Base-by-base conservation (phyloP, 2,888 invertebrate genomes). In the Drosophila pseudotalamancana region DNA sequence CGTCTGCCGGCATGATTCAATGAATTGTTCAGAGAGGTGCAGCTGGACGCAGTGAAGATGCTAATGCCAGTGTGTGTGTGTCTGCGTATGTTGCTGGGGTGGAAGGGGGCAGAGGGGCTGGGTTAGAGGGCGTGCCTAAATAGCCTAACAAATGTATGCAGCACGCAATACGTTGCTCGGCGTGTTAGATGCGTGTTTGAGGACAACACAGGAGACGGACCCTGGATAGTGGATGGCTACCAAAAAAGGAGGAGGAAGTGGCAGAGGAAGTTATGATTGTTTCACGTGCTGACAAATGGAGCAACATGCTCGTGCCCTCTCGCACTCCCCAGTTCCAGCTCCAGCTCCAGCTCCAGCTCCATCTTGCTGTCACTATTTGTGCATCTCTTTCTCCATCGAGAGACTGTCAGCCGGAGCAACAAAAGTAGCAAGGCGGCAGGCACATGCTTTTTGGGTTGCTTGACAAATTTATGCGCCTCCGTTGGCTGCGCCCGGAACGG, bases 241-340 rank as follows among this genome's bases (percentile, higher is more conserved):
- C 56, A 48, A 61, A 65, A 79, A 64, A 62, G 57, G 40, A 48
- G 42, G 54, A n/a, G n/a, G 42, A 65, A 57, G 48, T 46, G 56
- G 45, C 67, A 60, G 39, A 77, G 81, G 81, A 84, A 80, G 80
- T 87, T 80, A 80, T 87, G 81, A 87, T 87, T 87, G 81, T 81
- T 81, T 87, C 81, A 84, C 84, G 77, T 80, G 70, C 81, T 87
- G 81, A 81, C 81, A 81, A 87, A 81, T 81, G 80, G 84, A 87
- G 60, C 87, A 80, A 86, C 86, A 82, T 75, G 72, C 76, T 54
- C 18, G 27, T 21, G 43, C 56, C 29, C 27, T 45, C 35, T 46
- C 51, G 6, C 6, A 14, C 34, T 16, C 25, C 8, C 31, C 25
- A 21, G n/a, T n/a, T n/a, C n/a, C 40, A 16, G 25, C 6, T 9